Evolutionary conservation across 2,113 vertebrate species (phyloP).

Genomic region (Calyptomena viridis): DNA sequence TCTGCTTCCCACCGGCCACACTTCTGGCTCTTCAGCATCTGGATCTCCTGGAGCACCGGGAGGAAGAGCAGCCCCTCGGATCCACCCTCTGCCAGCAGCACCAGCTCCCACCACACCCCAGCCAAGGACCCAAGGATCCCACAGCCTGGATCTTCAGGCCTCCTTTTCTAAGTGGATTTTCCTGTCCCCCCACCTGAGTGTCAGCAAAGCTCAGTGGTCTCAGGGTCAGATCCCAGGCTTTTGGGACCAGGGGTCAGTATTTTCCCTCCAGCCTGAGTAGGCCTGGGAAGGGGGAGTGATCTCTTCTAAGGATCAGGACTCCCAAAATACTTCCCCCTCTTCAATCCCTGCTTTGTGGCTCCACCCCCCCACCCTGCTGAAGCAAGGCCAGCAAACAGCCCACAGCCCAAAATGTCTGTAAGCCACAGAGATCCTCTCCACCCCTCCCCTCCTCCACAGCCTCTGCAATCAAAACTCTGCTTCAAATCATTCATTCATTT

Average conservation of each 20-base stretch:
- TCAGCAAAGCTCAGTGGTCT: neutral
- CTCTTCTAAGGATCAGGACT: neutral
- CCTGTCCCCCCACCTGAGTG: too few species aligned
- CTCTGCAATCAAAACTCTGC: neutral
- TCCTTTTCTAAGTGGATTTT: too few species aligned
- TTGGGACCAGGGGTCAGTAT: neutral
- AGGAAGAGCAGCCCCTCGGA: neutral
- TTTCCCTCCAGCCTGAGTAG: neutral
- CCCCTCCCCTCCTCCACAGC: neutral
- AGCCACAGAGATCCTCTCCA: neutral
- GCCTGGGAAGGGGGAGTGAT: neutral
- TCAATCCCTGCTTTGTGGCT: neutral
- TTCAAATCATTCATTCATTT: neutral
- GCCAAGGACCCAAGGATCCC: neutral
- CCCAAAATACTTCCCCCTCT: neutral
- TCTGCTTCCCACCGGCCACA: slow-evolving; percentile 79
- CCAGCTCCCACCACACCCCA: neutral
- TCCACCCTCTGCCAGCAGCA: neutral
- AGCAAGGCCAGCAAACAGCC: neutral
- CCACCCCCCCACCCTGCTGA: neutral
- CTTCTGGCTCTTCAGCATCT: slow-evolving; percentile 87
- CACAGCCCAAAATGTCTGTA: neutral
- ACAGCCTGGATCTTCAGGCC: too few species aligned
- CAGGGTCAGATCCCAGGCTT: neutral
- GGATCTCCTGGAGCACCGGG: slow-evolving; percentile 82